A percentile compares a stretch with the other conserved stretches of the same genome.
These are phyloP conservation scores for Stenchaetothrips biformis DNA, from an alignment of 2,888 invertebrate genomes.

Conservation along the genomic window DNA sequence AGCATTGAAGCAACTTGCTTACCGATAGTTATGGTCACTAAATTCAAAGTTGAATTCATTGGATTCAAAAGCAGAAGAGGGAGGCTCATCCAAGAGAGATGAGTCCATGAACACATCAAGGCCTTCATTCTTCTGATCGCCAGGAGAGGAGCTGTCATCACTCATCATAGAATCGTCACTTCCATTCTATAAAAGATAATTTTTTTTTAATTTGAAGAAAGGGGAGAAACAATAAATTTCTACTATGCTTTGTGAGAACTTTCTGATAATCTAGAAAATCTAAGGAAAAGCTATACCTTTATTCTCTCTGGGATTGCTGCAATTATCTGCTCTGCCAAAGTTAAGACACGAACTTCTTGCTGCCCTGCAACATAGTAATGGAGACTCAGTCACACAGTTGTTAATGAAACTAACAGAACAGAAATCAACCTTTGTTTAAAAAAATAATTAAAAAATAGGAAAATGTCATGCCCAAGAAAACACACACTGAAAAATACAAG, in stretches of 20 bases:
- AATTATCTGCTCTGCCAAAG: slow-evolving; percentile 95
- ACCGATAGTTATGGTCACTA: slow-evolving; percentile 77
- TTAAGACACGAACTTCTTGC: slow-evolving; percentile 85
- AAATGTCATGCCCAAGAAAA: slow-evolving; percentile 12
- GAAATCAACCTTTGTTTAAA: background rate
- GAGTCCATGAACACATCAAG: slow-evolving; percentile 64
- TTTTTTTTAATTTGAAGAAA: background rate
- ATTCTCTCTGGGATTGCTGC: slow-evolving; percentile 97
- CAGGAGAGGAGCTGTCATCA: slow-evolving; percentile 27
- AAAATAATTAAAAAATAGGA: slow-evolving; percentile 19
- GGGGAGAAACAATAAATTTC: slow-evolving; percentile 16
- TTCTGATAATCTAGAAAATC: background rate
- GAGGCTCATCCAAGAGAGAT: slow-evolving; percentile 60
- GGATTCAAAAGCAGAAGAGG: slow-evolving; percentile 58
- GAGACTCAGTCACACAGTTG: background rate
- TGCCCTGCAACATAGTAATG: slow-evolving; percentile 63
- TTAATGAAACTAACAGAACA: slow-evolving; percentile 21
- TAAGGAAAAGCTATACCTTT: slow-evolving; percentile 60
- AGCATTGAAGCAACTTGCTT: slow-evolving; percentile 27
- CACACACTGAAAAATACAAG: background rate
- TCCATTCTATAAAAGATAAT: slow-evolving; percentile 57
- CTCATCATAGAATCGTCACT: slow-evolving; percentile 59
- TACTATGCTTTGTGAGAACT: background rate
- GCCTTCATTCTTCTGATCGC: slow-evolving; percentile 46
- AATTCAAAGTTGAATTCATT: slow-evolving; percentile 76